phyloP scores from a whole-genome alignment of 2,113 vertebrate species.

The Bettongia penicillata region DNA sequence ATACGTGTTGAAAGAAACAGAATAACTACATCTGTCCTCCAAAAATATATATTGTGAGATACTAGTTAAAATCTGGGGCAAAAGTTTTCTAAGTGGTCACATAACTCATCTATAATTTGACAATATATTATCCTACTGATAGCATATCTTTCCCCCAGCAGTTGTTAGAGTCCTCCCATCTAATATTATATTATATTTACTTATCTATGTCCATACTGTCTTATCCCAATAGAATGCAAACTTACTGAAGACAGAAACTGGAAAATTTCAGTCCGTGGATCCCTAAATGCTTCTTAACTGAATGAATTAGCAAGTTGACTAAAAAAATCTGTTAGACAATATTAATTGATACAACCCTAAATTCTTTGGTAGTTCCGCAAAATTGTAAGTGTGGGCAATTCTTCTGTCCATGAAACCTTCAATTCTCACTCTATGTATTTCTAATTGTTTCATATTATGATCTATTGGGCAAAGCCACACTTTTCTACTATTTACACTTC shows the following conservation, averaged over 20 bases:
- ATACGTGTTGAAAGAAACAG: too few species aligned
- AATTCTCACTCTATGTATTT: not conserved
- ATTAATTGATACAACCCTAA: not conserved
- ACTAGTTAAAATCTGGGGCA: too few species aligned
- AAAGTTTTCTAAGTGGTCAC: too few species aligned
- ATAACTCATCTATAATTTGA: too few species aligned
- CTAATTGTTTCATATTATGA: not conserved
- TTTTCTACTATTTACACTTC: not conserved
- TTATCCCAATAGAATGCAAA: not conserved
- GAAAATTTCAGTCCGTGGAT: not conserved
- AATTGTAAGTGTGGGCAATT: not conserved
- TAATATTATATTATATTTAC: not conserved
- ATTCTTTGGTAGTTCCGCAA: not conserved
- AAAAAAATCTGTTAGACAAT: not conserved
- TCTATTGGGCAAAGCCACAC: not conserved
- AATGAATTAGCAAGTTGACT: not conserved
- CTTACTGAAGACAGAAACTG: not conserved
- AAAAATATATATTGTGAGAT: too few species aligned
- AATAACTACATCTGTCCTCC: too few species aligned
- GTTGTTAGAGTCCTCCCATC: not conserved
- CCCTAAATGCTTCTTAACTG: not conserved
- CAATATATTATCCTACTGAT: too few species aligned
- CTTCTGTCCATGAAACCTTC: not conserved
- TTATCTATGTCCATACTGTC: not conserved
- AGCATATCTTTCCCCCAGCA: not conserved